phyloP scores from a whole-genome alignment of 2,888 invertebrate species.

The Drosophila colorata region DNA sequence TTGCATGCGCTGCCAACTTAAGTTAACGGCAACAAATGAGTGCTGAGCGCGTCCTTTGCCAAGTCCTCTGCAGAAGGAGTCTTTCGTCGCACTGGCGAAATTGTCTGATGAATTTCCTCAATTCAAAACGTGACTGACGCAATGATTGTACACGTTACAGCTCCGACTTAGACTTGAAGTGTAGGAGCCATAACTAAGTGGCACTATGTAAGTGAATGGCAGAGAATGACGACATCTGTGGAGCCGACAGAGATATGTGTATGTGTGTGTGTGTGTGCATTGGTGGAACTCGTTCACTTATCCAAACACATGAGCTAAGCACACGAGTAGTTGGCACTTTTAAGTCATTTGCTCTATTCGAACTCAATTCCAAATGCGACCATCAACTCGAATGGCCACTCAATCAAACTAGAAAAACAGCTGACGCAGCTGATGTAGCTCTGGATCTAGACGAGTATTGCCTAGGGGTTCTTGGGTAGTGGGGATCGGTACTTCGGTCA shows the following conservation, averaged over 20 bases:
- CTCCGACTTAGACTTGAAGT: constrained; percentile 30
- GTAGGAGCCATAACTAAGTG: constrained; percentile 70
- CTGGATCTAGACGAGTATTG: constrained; percentile 3
- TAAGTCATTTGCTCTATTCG: constrained; percentile 76
- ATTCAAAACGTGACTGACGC: constrained; percentile 80
- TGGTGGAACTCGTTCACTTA: constrained; percentile 22
- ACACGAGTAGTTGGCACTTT: constrained; percentile 76
- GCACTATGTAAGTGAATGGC: constrained; percentile 72
- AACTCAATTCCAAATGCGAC: constrained; percentile 75
- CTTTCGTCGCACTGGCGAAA: constrained; percentile 50
- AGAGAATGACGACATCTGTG: constrained; percentile 33
- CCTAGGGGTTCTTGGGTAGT: neutral
- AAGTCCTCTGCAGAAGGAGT: constrained; percentile 1
- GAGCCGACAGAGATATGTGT: constrained; percentile 22
- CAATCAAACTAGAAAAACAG: constrained; percentile 68
- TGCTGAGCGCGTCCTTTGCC: constrained; percentile 21
- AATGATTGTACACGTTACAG: constrained; percentile 68
- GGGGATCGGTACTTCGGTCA: constrained; percentile 4
- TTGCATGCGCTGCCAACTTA: constrained; percentile 51
- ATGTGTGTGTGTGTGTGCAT: neutral
- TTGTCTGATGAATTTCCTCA: constrained; percentile 80
- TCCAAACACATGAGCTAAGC: constrained; percentile 61
- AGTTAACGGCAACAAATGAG: constrained; percentile 46
- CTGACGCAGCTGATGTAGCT: constrained; percentile 39
- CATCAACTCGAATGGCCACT: constrained; percentile 68